These are phyloP conservation scores for Luperina nickerlii DNA, from an alignment of 2,888 invertebrate species.

Conservation along the genomic window DNA sequence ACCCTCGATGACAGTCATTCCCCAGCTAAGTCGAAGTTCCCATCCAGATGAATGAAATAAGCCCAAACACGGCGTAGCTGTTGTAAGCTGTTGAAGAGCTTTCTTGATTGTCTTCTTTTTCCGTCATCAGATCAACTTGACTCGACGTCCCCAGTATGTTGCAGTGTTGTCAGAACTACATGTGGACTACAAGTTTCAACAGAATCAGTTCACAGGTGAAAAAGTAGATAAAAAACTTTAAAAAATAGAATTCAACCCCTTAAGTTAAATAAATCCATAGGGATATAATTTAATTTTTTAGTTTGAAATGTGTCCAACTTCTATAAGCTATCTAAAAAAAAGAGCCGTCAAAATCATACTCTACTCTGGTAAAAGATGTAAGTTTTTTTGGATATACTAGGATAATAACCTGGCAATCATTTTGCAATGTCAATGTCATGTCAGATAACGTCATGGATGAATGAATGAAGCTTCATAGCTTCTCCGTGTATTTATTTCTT, in stretches of 20 bases:
- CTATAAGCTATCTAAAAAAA: neutral
- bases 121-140: neutral
- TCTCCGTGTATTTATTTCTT: slow-evolving; percentile 22
- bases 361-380: neutral
- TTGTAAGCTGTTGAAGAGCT: neutral
- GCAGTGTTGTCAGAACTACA: neutral
- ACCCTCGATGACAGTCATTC: neutral
- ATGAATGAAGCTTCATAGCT: slow-evolving; percentile 7
- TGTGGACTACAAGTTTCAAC: neutral
- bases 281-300: neutral
- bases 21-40: neutral
- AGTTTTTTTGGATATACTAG: neutral
- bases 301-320: neutral
- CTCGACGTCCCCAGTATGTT: neutral
- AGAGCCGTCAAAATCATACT: neutral
- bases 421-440: slow-evolving; percentile 6
- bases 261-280: too few relatives aligned
- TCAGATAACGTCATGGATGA: slow-evolving; percentile 16
- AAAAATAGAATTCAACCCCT: neutral
- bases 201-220: neutral
- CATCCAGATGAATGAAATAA: neutral
- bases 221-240: neutral
- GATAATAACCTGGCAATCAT: neutral
- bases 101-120: neutral
- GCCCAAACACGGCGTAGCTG: neutral